Evolutionary conservation across 2,113 vertebrate genomes (phyloP).

Genomic region (Urocynchramus pylzowi): DNA sequence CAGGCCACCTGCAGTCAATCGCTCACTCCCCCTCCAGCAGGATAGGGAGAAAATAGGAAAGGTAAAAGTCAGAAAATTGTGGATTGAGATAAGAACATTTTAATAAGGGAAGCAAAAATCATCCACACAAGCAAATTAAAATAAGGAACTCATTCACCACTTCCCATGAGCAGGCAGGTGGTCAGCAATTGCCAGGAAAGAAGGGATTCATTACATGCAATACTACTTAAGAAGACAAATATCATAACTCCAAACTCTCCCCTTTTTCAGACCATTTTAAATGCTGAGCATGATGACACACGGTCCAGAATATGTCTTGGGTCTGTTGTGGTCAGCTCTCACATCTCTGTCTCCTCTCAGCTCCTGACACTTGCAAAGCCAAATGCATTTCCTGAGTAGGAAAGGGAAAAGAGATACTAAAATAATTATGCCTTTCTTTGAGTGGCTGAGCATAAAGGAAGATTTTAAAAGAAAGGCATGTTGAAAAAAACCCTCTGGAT

Average conservation of each 20-base stretch:
- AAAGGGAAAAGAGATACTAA: not conserved
- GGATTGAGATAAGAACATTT: not conserved
- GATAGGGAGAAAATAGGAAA: not conserved
- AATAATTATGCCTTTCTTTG: slow-evolving; percentile 59
- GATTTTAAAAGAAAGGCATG: slow-evolving; percentile 43
- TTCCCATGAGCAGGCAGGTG: not conserved
- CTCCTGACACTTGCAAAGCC: not conserved
- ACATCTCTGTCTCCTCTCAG: not conserved
- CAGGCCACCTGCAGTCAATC: not conserved
- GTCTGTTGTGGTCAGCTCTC: not conserved
- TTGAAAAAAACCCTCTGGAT: slow-evolving; percentile 20
- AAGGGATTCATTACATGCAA: not conserved
- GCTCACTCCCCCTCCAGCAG: too few relatives aligned
- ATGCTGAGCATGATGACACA: too few relatives aligned
- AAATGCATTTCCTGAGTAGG: not conserved
- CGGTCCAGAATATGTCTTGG: not conserved
- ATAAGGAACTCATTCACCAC: not conserved
- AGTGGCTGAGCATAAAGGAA: slow-evolving; percentile 4
- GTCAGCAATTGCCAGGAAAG: not conserved
- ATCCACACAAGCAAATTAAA: not conserved
- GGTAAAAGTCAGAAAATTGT: not conserved
- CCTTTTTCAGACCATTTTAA: not conserved
- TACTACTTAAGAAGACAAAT: too few relatives aligned
- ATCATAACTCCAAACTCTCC: not conserved
- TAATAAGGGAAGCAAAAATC: not conserved